Percentiles rank a stretch among this genome's conserved stretches.
Evolutionary conservation across 2,888 invertebrate genomes (phyloP).

Genomic region (Tinea semifulvella): DNA sequence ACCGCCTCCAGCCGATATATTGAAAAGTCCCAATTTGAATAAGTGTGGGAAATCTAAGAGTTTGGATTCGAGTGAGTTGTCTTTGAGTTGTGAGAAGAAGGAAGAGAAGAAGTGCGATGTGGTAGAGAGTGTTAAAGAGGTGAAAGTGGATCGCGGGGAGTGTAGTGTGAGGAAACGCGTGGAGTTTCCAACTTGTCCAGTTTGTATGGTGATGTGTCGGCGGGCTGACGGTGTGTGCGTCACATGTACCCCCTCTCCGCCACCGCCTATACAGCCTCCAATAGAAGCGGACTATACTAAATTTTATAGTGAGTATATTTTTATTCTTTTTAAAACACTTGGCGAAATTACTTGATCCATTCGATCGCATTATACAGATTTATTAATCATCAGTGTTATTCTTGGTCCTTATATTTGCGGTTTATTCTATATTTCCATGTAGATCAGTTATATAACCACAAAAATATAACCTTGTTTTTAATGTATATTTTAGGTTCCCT

Average conservation of each 20-base stretch:
- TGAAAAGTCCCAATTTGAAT: constrained; percentile 62
- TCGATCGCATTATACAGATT: too few relatives aligned
- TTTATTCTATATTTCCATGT: too few relatives aligned
- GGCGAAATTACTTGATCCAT: too few relatives aligned
- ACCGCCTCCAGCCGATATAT: constrained; percentile 27
- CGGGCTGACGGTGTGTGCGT: constrained; percentile 28
- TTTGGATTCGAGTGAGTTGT: constrained; percentile 84
- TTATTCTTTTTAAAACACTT: too few relatives aligned
- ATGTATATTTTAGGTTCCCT: constrained; percentile 38
- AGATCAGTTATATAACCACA: too few relatives aligned
- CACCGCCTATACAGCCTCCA: constrained; percentile 21
- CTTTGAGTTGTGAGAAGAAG: constrained; percentile 63
- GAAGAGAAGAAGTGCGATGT: constrained; percentile 38
- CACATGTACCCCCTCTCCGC: constrained; percentile 25
- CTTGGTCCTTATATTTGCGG: too few relatives aligned
- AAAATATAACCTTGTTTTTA: too few relatives aligned
- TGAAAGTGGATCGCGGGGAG: constrained; percentile 15
- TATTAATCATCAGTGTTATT: too few relatives aligned
- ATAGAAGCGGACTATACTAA: constrained; percentile 64
- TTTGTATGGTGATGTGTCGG: constrained; percentile 34
- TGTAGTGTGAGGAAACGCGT: constrained; percentile 23
- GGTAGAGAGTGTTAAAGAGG: constrained; percentile 26
- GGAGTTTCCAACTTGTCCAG: constrained; percentile 35
- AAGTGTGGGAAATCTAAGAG: constrained; percentile 84
- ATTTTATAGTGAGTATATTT: constrained; percentile 67